These are phyloP conservation scores for Alsophila aescularia DNA, from an alignment of 2,888 invertebrate species.

Conservation along the genomic window DNA sequence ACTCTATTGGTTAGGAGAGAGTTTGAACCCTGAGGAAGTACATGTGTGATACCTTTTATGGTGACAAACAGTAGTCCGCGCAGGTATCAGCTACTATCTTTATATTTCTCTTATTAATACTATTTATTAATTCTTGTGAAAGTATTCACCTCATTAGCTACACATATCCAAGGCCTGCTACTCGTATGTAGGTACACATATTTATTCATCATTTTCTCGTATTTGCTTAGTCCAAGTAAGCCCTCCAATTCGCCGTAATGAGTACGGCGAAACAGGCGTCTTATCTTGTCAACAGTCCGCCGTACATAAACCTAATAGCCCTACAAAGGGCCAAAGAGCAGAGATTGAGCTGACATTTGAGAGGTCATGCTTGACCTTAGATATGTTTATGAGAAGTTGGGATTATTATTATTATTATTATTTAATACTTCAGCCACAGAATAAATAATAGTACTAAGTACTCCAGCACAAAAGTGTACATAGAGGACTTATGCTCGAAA, in stretches of 20 bases:
- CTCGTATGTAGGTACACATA: neutral
- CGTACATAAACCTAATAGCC: slow-evolving; percentile 1
- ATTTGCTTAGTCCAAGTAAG: neutral
- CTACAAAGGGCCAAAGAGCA: neutral
- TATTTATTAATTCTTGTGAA: neutral
- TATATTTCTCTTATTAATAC: too few species aligned
- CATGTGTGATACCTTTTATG: too few species aligned
- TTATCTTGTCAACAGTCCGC: slow-evolving; percentile 25
- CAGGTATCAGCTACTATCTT: too few species aligned
- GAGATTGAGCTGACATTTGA: neutral
- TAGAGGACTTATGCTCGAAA: too few species aligned
- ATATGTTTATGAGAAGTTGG: neutral
- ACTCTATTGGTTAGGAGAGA: too few species aligned
- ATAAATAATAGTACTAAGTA: too few species aligned
- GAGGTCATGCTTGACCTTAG: slow-evolving; percentile 2
- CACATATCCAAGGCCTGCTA: neutral
- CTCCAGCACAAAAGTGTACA: too few species aligned
- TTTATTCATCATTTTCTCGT: neutral
- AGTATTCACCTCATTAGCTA: neutral
- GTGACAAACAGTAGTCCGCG: too few species aligned
- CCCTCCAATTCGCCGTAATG: slow-evolving; percentile 23
- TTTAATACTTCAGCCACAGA: neutral
- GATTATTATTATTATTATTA: neutral
- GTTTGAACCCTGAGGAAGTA: too few species aligned
- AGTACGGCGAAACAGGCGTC: slow-evolving; percentile 15